phyloP scores from a whole-genome alignment of 2,797 vertebrate genomes.

The Naso thynnoides region DNA sequence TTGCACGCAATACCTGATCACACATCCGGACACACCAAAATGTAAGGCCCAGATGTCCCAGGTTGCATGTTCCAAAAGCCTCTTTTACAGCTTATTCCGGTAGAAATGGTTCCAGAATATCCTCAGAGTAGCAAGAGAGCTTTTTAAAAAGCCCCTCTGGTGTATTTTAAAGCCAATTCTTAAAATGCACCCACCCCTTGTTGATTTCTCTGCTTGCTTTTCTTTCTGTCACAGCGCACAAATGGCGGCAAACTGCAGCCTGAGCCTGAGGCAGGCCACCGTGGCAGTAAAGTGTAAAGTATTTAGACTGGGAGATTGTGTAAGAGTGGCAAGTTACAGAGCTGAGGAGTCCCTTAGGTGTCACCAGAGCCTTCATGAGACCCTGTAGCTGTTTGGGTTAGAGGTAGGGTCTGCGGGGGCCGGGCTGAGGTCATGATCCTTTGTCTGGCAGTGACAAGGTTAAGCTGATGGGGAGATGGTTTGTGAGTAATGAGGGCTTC shows the following conservation, averaged over 20 bases:
- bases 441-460: constrained; percentile 69
- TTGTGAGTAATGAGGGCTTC: constrained; percentile 55
- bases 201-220: constrained; percentile 43
- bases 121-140: constrained; percentile 48
- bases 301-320: constrained; percentile 58
- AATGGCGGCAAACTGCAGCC: constrained; percentile 24
- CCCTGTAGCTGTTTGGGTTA: constrained; percentile 61
- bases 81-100: constrained; percentile 59
- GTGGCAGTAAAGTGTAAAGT: constrained; percentile 43
- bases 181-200: constrained; percentile 40
- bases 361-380: constrained; percentile 55
- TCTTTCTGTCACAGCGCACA: constrained; percentile 38
- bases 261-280: constrained; percentile 27
- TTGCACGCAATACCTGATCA: constrained; percentile 76
- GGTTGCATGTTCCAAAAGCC: constrained; percentile 53
- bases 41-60: constrained; percentile 55
- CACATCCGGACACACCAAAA: constrained; percentile 63
- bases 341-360: constrained; percentile 62
- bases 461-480: constrained; percentile 64
- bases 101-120: constrained; percentile 50
- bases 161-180: constrained; percentile 46
- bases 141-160: constrained; percentile 44
- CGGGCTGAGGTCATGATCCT: constrained; percentile 64
- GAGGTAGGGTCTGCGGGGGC: constrained; percentile 39
- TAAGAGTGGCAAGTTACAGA: constrained; percentile 52